These are phyloP conservation scores for Caenorhabditis sp. DNA, from an alignment of 2,888 invertebrate genomes.

Conservation along the genomic window DNA sequence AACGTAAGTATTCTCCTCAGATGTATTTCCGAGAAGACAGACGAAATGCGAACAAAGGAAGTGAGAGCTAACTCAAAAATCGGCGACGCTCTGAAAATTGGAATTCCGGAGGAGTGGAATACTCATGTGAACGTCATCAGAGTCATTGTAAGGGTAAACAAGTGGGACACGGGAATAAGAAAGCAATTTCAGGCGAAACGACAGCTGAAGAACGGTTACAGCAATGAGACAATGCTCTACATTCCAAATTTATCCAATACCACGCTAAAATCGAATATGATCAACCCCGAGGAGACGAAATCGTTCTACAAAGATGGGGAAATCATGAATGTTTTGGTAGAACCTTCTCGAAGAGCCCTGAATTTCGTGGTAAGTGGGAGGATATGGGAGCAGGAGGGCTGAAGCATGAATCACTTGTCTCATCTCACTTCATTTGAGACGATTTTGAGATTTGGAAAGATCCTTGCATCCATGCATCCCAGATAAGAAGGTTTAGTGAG, in stretches of 20 bases:
- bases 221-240: slow-evolving; percentile 55
- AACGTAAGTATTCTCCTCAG: slow-evolving; percentile 44
- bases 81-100: slow-evolving; percentile 50
- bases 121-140: slow-evolving; percentile 42
- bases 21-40: slow-evolving; percentile 37
- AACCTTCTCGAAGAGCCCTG: slow-evolving; percentile 19
- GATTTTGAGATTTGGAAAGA: slow-evolving; percentile 2
- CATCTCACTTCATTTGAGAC: not conserved
- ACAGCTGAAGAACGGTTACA: slow-evolving; percentile 38
- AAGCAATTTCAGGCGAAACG: slow-evolving; percentile 41
- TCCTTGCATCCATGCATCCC: not conserved
- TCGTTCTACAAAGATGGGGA: slow-evolving; percentile 42
- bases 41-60: slow-evolving; percentile 44
- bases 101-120: slow-evolving; percentile 57
- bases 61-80: slow-evolving; percentile 52
- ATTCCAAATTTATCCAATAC: slow-evolving; percentile 50
- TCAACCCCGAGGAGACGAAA: slow-evolving; percentile 38
- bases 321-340: slow-evolving; percentile 37
- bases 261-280: slow-evolving; percentile 15
- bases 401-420: not conserved
- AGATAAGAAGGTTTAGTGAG: not conserved
- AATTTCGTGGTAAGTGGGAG: slow-evolving; percentile 50
- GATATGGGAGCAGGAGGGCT: not conserved
- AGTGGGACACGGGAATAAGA: not conserved
- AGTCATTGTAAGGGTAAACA: slow-evolving; percentile 42